phyloP scores from a whole-genome alignment of 37 sponge, comb jelly and placozoan species.

The Spongilla lacustris region DNA sequence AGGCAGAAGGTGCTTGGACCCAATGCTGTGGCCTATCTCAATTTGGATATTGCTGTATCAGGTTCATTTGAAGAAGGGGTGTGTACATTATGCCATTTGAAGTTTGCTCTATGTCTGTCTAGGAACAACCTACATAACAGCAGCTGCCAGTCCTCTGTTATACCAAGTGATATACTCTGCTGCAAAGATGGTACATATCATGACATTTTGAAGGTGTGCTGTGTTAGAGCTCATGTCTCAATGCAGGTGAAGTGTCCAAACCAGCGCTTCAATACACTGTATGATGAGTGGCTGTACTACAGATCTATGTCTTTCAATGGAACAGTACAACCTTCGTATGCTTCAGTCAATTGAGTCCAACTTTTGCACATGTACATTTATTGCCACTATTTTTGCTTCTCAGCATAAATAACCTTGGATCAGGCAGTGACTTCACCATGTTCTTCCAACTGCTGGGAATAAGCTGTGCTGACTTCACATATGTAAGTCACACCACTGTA shows the following conservation, averaged over 20 bases:
- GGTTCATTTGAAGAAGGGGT: background rate
- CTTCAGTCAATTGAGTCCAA: too few species aligned
- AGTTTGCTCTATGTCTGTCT: too few species aligned
- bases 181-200: slow-evolving; percentile 4
- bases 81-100: too few species aligned
- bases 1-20: slow-evolving; percentile 42
- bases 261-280: slow-evolving; percentile 43
- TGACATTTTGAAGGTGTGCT: too few species aligned
- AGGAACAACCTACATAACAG: background rate
- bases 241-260: slow-evolving; percentile 61
- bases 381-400: too few species aligned
- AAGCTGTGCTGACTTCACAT: slow-evolving; percentile 9
- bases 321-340: too few species aligned
- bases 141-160: slow-evolving; percentile 21
- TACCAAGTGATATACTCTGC: slow-evolving; percentile 23
- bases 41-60: slow-evolving; percentile 70
- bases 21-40: slow-evolving; percentile 79
- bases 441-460: slow-evolving; percentile 77
- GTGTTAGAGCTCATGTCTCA: background rate
- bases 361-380: too few species aligned
- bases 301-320: background rate
- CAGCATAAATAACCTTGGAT: slow-evolving; percentile 59
- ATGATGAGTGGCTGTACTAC: slow-evolving; percentile 72
- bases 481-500: too few species aligned
- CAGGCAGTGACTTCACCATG: slow-evolving; percentile 77